Evolutionary conservation across 1,140 invertebrate genomes (phyloP), one percentile per base, ranked within the genome.

Genomic region (Drosophila ambigua): DNA sequence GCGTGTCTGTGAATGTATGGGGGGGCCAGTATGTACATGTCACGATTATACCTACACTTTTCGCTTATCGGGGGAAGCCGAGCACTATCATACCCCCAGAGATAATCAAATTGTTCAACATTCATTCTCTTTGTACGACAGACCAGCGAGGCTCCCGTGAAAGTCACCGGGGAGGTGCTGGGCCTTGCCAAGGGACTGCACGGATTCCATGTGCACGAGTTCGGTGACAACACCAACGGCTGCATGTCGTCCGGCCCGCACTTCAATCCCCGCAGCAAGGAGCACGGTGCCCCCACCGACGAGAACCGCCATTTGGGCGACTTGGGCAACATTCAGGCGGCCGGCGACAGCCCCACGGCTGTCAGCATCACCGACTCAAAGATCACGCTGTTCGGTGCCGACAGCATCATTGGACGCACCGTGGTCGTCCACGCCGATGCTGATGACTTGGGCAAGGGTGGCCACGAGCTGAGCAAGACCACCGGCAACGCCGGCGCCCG

Each of bases 401-500:
- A 96, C 77, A 97, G 94, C 88, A 95, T 99, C 75, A 94, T 99
- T 68, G 98, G 98, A 6, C 96, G 98, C 92, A 97, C 97, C 41
- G 90, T 99, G 53, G 97, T 98, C 20, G 96, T 98, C 11, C 98
- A 99, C 92, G 98, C 96, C 65, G 98, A 98, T 92, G 94, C 95
- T 46, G 99, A 99, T 94, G 99, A 99, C 93, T 93, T 99, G 49
- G 99, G 98, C 5, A 93, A 96, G 72, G 98, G 98, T 61, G 97
- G 97, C 2, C 96, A 99, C 89, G 97, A 98, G 89, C 93, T 98
- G 48, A 99, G 98, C 92, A 96, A 96, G 92, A 97, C 97, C 11
- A 99, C 98, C 53, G 99, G 99, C 31, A 99, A 99, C 93, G 98
- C 99, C 74, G 99, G 99, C 4, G 98, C 95, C 55, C 95, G 99